phyloP scores from a whole-genome alignment of 2,888 invertebrate genomes.

The Sphecodes monilicornis region DNA sequence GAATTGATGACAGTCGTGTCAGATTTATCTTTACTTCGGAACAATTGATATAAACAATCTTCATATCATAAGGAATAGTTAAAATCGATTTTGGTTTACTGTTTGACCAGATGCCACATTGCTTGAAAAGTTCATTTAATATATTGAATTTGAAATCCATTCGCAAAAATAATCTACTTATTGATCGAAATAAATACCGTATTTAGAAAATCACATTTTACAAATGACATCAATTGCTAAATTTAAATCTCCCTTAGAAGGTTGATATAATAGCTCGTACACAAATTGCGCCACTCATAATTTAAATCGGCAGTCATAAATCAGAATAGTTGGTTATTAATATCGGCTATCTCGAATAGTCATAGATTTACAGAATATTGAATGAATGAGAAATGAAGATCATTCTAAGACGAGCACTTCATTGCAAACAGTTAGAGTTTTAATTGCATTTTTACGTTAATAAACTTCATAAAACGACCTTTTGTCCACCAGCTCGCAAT shows the following conservation, averaged over 20 bases:
- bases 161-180: background rate
- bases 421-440: background rate
- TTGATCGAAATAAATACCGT: slow-evolving; percentile 13
- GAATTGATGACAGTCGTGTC: too few relatives aligned
- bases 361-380: slow-evolving; percentile 21
- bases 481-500: too few relatives aligned
- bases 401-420: background rate
- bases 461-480: background rate
- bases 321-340: too few relatives aligned
- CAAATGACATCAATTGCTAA: slow-evolving; percentile 22
- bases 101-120: background rate
- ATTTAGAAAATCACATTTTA: background rate
- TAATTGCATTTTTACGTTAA: background rate
- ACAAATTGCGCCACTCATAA: slow-evolving; percentile 21
- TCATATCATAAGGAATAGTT: too few relatives aligned
- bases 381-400: background rate
- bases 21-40: too few relatives aligned
- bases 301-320: slow-evolving; percentile 9
- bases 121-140: background rate
- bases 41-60: too few relatives aligned
- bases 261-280: slow-evolving; percentile 9
- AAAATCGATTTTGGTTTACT: too few relatives aligned
- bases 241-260: slow-evolving; percentile 19
- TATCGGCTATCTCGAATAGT: too few relatives aligned
- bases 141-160: background rate